Conservation (phyloP, 2,113 vertebrate species). For the Ceuthmochares aereus region DNA sequence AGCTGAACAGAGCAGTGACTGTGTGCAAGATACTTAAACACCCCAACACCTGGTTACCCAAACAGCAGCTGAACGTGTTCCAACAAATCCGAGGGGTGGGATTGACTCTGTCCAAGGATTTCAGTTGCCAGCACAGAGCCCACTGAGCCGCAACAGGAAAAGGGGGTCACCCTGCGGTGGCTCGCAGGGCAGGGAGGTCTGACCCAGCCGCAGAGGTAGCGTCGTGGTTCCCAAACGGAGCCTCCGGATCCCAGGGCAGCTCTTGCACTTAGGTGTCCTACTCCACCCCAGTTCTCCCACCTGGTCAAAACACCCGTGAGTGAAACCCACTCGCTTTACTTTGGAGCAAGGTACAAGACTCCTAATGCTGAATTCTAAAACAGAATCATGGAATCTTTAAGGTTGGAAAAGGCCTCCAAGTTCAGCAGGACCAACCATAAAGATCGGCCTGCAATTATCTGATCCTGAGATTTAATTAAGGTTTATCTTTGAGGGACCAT, state of each 20-base stretch:
- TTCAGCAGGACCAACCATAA: too few relatives aligned
- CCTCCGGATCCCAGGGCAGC: rapidly evolving
- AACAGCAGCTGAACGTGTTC: background rate
- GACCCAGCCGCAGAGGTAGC: background rate
- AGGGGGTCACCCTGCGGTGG: rapidly evolving
- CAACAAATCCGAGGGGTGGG: too few relatives aligned
- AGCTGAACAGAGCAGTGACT: background rate
- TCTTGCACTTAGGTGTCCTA: rapidly evolving
- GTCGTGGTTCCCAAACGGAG: rapidly evolving
- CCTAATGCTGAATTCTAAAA: rapidly evolving
- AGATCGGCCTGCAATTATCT: background rate
- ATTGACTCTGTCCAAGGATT: too few relatives aligned
- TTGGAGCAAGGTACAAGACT: background rate
- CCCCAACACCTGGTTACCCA: background rate
- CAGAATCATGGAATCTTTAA: too few relatives aligned
- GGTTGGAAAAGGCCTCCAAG: too few relatives aligned
- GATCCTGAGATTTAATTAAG: background rate
- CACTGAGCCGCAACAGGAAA: rapidly evolving
- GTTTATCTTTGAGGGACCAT: background rate
- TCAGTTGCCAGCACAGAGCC: background rate
- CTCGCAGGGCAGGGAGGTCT: rapidly evolving
- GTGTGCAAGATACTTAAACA: rapidly evolving
- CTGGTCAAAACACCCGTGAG: background rate
- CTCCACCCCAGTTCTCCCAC: rapidly evolving
- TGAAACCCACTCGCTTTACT: background rate